These are phyloP conservation scores for Rhabditoides inermis DNA, from an alignment of 2,888 invertebrate species.

Conservation along the genomic window DNA sequence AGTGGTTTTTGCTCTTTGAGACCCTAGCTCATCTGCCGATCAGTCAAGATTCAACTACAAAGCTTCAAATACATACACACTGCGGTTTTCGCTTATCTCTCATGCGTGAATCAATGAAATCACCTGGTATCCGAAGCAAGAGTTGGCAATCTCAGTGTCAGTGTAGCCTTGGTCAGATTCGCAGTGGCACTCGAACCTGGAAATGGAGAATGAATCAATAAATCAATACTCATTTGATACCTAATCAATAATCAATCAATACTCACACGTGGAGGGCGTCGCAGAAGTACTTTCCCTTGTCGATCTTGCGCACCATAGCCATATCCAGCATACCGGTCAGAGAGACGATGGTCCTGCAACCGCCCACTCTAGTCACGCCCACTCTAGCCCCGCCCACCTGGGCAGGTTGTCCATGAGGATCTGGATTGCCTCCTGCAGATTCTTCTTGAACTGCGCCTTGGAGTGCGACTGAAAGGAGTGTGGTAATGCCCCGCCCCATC, in stretches of 20 bases:
- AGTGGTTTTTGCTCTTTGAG: too few species aligned
- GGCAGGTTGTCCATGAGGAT: slow-evolving; percentile 36
- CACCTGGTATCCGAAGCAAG: slow-evolving; percentile 32
- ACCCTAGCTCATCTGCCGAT: too few species aligned
- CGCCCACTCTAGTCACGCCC: neutral
- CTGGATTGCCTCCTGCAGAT: slow-evolving; percentile 26
- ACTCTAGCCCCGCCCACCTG: slow-evolving; percentile 8
- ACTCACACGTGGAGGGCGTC: slow-evolving; percentile 28
- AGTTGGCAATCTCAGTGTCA: slow-evolving; percentile 23
- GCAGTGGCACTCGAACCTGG: slow-evolving; percentile 30
- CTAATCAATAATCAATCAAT: too few species aligned
- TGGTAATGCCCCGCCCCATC: slow-evolving; percentile 2
- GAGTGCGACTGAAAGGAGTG: slow-evolving; percentile 15
- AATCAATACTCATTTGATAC: too few species aligned
- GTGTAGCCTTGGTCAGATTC: slow-evolving; percentile 29
- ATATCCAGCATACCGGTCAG: slow-evolving; percentile 42
- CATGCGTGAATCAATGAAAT: too few species aligned
- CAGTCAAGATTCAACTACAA: too few species aligned
- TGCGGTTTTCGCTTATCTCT: too few species aligned
- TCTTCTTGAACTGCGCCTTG: slow-evolving; percentile 20
- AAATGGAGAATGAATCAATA: neutral
- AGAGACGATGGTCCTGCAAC: slow-evolving; percentile 30
- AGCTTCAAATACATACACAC: too few species aligned
- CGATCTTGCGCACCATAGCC: slow-evolving; percentile 32
- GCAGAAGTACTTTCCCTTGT: slow-evolving; percentile 30